Base-by-base conservation (phyloP, 1,140 invertebrate genomes). In the Matsumurasca onukii region DNA sequence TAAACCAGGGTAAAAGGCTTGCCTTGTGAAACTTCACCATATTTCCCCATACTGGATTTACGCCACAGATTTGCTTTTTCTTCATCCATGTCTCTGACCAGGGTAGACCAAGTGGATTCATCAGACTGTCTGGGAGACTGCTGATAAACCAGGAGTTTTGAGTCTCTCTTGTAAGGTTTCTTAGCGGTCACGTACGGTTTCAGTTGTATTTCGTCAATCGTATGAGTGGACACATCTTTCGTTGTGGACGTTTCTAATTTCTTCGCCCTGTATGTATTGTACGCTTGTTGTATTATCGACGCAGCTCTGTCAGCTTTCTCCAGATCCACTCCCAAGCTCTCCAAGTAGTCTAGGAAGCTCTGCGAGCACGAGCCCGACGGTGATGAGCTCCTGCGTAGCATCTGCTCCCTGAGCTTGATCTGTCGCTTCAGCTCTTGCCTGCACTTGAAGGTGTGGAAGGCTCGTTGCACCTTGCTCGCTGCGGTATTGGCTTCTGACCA, bases 331-430 rank as follows among this genome's bases (percentile, higher is more conserved):
- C 25, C 25, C n/a, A 59, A 29, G 15, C 24, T 22, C 25, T 59
- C 55, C 15, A 59, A 27, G 25, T 59, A 59, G 3, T 59, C 55
- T 27, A 27, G 15, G 24, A 59, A 59, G 25, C 22, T 29, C 12
- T 13, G 55, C 15, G 55, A 59, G 5, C 30, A 27, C 5, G 17
- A 39, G 34, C 30, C 22, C 2, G 30, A 25, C 3, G 15, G 13
- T 13, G 55, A 12, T 3, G 25, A 15, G 9, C 13, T 29, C 30
- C 25, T 29, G 2, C 12, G 22, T 65, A 3, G 2, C 27, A 69
- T 34, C 30, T 75, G 1, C 76, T 80, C 1, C 74, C 89, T 17
- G 78, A 82, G 25, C 77, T 89, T 3, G 79, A 55, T 49, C 27
- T 20, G 12, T 45, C 30, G 25, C 49, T 57, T 66, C 49, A 70